Evolutionary conservation across 2,113 vertebrate genomes (phyloP), one percentile per base, ranked within the genome.

Genomic region (Grammomys surdaster): DNA sequence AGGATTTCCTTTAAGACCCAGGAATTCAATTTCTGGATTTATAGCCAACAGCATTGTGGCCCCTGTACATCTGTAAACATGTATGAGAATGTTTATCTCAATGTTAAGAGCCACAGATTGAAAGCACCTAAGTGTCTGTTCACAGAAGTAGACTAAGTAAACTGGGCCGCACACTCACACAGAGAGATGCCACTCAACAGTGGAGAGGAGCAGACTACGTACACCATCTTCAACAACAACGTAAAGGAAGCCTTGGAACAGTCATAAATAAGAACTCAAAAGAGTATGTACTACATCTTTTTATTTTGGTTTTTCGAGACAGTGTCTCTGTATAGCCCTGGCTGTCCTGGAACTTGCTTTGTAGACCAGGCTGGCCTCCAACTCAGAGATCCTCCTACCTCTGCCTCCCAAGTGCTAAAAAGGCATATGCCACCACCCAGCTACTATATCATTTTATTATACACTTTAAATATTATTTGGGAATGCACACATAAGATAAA

Each of bases 11-110:
- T 51, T 88, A 56, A 86, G 80, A 87, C 40, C 72, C 82, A 91
- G 58, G 92, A 95, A 70, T 87, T 96, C 26, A 26, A 73, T 78
- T 85, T 91, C 67, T 95, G 67, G 54, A 63, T 87, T 88, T 78
- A 84, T 63, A 93, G 60, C 51, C 17, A 91, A 82, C 54, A 90
- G 70, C 81, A 63, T 8, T 63, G 56, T 84, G 24, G 7, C 58
- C 22, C n/a, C 81, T 63, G 13, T 87, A 16, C 0, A 82, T 22
- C 28, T 95, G 70, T 90, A 96, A 96, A 70, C 19, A 48, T 36
- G n/a, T 92, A 73, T 69, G 93, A 19, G 91, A 89, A 78, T 89
- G 54, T 87, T 93, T 82, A 54, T 89, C 58, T 88, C 60, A 90
- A 54, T 26, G 89, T 88, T 88, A 91, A 24, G 48, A 93, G 31